Evolutionary conservation across 2,113 vertebrate species (phyloP).

Genomic region (Pitta sordida): DNA sequence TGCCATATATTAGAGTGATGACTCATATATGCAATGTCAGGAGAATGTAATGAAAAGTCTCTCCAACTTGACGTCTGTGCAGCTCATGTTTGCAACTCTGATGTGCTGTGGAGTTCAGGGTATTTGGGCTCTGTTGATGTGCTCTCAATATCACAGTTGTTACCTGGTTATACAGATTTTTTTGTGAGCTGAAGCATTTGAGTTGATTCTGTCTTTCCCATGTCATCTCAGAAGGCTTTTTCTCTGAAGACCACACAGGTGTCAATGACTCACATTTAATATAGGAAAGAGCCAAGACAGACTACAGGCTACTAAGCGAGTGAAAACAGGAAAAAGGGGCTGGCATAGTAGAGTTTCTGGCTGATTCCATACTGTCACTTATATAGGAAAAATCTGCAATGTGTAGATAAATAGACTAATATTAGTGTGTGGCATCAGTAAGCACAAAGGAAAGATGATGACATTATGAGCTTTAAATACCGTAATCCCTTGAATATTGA

Average conservation of each 20-base stretch:
- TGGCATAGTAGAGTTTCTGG: background rate
- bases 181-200: background rate
- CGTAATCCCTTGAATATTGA: too few species aligned
- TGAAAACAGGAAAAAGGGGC: background rate
- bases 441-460: background rate
- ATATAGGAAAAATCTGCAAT: background rate
- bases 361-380: background rate
- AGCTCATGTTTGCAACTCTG: background rate
- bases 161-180: background rate
- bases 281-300: background rate
- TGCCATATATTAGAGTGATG: conserved; percentile 18
- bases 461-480: background rate
- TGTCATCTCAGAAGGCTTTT: background rate
- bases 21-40: background rate
- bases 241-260: background rate
- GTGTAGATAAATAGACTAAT: background rate
- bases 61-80: background rate
- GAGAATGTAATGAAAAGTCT: conserved; percentile 10
- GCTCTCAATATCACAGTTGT: background rate
- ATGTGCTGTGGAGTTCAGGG: background rate
- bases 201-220: background rate
- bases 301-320: background rate
- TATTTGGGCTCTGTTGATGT: background rate
- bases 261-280: background rate
- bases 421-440: background rate